These are phyloP conservation scores for Nephrotoma flavescens DNA, from an alignment of 2,888 invertebrate species.

Conservation along the genomic window DNA sequence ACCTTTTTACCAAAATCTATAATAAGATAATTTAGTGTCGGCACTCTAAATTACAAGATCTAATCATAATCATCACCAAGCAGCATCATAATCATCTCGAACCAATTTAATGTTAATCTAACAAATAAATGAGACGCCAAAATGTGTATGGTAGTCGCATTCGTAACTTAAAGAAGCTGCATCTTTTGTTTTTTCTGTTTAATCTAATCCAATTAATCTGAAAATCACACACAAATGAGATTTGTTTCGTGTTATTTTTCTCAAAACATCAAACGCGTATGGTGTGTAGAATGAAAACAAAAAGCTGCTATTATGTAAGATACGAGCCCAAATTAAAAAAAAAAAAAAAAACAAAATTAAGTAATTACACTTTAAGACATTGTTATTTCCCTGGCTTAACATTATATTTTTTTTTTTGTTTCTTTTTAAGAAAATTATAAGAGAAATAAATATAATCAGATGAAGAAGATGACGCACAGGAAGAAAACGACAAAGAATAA, in stretches of 20 bases:
- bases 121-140: neutral
- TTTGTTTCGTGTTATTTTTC: neutral
- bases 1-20: neutral
- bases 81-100: neutral
- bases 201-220: neutral
- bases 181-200: neutral
- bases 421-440: neutral
- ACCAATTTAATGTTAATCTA: neutral
- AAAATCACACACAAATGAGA: neutral
- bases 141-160: neutral
- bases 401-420: neutral
- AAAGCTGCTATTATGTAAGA: neutral
- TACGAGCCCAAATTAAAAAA: neutral
- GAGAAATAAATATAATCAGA: neutral
- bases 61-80: neutral
- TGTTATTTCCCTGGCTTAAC: neutral
- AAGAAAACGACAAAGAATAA: neutral
- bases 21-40: neutral
- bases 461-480: neutral
- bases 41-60: neutral
- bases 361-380: neutral
- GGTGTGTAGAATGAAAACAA: neutral
- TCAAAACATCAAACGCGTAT: neutral
- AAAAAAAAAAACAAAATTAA: neutral
- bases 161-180: neutral